These are phyloP conservation scores for Octonoba sinensis DNA, from an alignment of 2,888 invertebrate genomes.

Conservation along the genomic window DNA sequence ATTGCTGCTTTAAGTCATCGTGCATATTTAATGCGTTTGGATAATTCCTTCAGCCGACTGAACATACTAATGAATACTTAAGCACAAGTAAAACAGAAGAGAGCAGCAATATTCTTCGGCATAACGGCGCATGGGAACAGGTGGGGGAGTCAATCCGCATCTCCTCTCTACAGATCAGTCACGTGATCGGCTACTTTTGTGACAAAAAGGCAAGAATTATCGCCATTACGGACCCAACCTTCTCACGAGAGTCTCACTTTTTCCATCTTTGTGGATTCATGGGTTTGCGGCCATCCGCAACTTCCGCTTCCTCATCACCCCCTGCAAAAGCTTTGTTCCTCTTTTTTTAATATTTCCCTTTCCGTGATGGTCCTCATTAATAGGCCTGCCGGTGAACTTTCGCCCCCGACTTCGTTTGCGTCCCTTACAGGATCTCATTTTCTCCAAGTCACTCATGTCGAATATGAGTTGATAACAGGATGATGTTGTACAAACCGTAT, in stretches of 20 bases:
- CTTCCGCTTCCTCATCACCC: constrained; percentile 53
- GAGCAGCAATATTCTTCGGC: no score
- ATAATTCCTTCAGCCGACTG: no score
- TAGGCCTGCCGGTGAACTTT: neutral
- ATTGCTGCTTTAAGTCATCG: no score
- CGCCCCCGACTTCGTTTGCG: neutral
- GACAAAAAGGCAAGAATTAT: constrained; percentile 42
- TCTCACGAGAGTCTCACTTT: constrained; percentile 39
- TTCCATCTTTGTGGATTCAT: constrained; percentile 40
- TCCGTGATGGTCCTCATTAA: constrained; percentile 8
- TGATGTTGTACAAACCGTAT: no score
- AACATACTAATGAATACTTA: no score
- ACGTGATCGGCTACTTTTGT: constrained; percentile 38
- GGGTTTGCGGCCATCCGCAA: constrained; percentile 53
- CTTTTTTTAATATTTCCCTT: constrained; percentile 12
- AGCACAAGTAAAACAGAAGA: no score
- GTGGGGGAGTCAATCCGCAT: constrained; percentile 59
- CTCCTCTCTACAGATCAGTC: constrained; percentile 26
- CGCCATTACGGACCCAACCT: constrained; percentile 17
- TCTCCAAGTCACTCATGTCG: no score
- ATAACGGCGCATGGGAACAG: constrained; percentile 11
- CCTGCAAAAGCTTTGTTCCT: neutral
- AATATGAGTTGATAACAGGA: no score
- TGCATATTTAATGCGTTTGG: no score
- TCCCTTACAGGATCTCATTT: no score